Evolutionary conservation across 23 tunicate species (phyloP).

Genomic region (Ciona savignyi): DNA sequence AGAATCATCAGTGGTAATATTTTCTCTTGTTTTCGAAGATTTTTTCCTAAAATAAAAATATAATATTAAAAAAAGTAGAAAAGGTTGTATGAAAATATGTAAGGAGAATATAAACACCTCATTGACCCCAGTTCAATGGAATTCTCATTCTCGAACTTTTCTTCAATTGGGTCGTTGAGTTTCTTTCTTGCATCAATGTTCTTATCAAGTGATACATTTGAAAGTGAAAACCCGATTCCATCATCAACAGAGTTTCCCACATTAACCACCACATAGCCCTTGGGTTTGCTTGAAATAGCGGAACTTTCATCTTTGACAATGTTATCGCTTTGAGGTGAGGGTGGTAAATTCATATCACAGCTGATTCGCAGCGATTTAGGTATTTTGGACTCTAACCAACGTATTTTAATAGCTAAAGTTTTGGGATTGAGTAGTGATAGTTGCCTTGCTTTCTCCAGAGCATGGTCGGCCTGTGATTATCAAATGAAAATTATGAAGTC

Average conservation of each 20-base stretch:
- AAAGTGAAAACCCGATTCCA: neutral
- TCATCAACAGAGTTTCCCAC: neutral
- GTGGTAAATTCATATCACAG: neutral
- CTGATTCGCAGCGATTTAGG: neutral
- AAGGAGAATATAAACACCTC: neutral
- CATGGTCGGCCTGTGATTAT: neutral
- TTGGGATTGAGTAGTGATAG: neutral
- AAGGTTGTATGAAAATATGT: no score
- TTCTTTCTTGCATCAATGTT: slow-evolving; percentile 1
- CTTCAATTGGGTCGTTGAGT: neutral
- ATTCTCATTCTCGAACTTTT: neutral
- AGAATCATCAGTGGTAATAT: no score
- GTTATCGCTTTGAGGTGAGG: neutral
- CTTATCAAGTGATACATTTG: neutral
- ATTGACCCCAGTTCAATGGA: neutral
- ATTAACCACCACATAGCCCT: neutral
- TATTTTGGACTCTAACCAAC: neutral
- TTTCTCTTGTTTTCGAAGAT: no score
- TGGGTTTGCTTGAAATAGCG: neutral
- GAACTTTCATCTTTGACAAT: neutral
- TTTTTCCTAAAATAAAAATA: no score
- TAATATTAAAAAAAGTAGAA: no score
- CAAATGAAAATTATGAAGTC: no score
- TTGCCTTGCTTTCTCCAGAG: neutral
- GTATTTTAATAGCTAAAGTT: neutral